These are phyloP conservation scores for Hestina assimilis DNA, from an alignment of 1,140 invertebrate genomes.

Conservation along the genomic window DNA sequence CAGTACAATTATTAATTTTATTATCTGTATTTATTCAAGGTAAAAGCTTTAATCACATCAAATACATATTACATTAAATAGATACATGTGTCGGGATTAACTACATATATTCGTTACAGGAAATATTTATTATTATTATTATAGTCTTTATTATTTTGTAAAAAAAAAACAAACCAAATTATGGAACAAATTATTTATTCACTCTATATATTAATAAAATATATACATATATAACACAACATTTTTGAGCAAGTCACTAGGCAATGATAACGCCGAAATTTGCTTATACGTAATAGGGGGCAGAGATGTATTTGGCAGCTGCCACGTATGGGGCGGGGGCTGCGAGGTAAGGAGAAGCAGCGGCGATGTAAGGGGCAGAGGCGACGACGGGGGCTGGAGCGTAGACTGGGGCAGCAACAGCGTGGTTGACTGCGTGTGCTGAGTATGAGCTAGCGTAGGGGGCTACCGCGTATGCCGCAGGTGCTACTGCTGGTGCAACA, in stretches of 20 bases:
- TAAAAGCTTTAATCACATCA: too few species aligned
- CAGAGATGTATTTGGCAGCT: conserved; percentile 32
- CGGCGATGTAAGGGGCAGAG: conserved; percentile 69
- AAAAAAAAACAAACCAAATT: conserved; percentile 4
- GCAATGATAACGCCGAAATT: conserved; percentile 65
- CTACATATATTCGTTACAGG: too few species aligned
- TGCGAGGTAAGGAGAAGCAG: conserved; percentile 57
- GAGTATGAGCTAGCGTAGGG: conserved; percentile 82
- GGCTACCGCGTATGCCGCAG: conserved; percentile 78
- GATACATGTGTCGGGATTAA: too few species aligned
- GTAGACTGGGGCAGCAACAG: conserved; percentile 78
- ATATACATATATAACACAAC: conserved; percentile 33
- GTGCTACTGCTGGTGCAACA: conserved; percentile 66
- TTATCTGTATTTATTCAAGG: too few species aligned
- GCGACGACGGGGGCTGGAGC: conserved; percentile 63
- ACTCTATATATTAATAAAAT: conserved; percentile 23
- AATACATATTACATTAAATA: too few species aligned
- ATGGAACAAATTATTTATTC: conserved; percentile 18
- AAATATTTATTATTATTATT: too few species aligned
- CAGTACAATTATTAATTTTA: too few species aligned
- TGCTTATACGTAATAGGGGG: conserved; percentile 58
- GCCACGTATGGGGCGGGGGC: conserved; percentile 55
- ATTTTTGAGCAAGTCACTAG: conserved; percentile 71
- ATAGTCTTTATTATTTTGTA: too few species aligned
- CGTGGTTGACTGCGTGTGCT: conserved; percentile 81